Evolutionary conservation across 2,888 invertebrate species (phyloP).

Genomic region (Blastobasis lacticolella): DNA sequence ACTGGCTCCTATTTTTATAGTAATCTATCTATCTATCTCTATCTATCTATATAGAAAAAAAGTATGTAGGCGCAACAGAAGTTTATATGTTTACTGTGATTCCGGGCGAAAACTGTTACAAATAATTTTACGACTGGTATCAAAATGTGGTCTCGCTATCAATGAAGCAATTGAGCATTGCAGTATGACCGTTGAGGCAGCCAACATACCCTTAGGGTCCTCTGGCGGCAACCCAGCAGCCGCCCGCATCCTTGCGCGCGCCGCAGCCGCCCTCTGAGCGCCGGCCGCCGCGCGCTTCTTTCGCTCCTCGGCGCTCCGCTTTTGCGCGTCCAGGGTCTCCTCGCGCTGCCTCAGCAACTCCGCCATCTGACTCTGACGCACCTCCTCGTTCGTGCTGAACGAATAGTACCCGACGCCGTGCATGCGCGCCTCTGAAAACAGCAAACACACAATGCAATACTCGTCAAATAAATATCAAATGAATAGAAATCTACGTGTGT

Average conservation of each 20-base stretch:
- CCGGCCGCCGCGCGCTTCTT: conserved; percentile 78
- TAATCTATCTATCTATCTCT: too few relatives aligned
- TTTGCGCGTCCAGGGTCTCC: conserved; percentile 81
- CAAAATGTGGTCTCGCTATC: too few relatives aligned
- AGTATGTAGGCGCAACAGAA: too few relatives aligned
- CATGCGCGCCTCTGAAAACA: conserved; percentile 83
- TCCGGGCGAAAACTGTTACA: too few relatives aligned
- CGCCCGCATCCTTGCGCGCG: conserved; percentile 81
- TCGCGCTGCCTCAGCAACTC: conserved; percentile 81
- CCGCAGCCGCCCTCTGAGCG: conserved; percentile 81
- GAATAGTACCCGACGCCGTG: conserved; percentile 95
- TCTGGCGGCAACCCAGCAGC: conserved; percentile 82
- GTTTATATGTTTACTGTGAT: too few relatives aligned
- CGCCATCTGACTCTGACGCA: conserved; percentile 86
- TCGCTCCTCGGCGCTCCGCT: conserved; percentile 75
- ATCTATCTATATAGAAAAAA: too few relatives aligned
- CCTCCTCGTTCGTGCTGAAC: conserved; percentile 89
- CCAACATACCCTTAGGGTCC: conserved; percentile 59
- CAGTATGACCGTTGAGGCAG: too few relatives aligned
- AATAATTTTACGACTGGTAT: too few relatives aligned
- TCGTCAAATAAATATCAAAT: neutral
- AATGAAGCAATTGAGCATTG: too few relatives aligned
- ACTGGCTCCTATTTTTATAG: too few relatives aligned
- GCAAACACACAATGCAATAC: conserved; percentile 11
- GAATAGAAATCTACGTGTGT: too few relatives aligned